Evolutionary conservation across 2,113 vertebrate species (phyloP).

Genomic region (Cettia cetti): DNA sequence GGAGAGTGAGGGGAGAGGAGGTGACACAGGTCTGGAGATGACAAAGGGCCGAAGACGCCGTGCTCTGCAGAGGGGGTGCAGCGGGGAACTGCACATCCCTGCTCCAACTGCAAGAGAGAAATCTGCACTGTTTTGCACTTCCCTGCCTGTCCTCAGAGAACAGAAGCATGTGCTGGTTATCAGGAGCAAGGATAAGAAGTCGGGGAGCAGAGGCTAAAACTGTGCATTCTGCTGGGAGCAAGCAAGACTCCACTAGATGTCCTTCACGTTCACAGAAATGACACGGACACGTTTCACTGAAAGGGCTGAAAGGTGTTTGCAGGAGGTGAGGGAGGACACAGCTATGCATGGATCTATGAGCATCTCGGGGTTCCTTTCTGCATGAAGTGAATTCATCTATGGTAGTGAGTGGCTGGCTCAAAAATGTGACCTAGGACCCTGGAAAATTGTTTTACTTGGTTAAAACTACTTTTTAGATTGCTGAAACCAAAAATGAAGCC

Average conservation of each 20-base stretch:
- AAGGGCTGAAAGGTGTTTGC: neutral
- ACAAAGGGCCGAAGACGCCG: neutral
- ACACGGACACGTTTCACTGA: neutral
- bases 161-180: neutral
- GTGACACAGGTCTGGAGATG: neutral
- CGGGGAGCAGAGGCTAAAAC: neutral
- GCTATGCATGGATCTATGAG: neutral
- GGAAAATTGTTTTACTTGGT: neutral
- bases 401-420: neutral
- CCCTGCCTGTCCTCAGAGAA: neutral
- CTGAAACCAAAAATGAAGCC: neutral
- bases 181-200: neutral
- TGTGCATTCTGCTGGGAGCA: slow-evolving; percentile 12
- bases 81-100: neutral
- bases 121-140: neutral
- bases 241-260: slow-evolving; percentile 59
- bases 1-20: neutral
- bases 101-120: neutral
- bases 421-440: neutral
- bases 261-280: slow-evolving; percentile 64
- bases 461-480: neutral
- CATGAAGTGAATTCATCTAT: neutral
- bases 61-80: neutral
- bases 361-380: neutral
- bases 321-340: neutral